Base-by-base conservation (phyloP, 1,140 invertebrate genomes). In the Chelonus insularis region DNA sequence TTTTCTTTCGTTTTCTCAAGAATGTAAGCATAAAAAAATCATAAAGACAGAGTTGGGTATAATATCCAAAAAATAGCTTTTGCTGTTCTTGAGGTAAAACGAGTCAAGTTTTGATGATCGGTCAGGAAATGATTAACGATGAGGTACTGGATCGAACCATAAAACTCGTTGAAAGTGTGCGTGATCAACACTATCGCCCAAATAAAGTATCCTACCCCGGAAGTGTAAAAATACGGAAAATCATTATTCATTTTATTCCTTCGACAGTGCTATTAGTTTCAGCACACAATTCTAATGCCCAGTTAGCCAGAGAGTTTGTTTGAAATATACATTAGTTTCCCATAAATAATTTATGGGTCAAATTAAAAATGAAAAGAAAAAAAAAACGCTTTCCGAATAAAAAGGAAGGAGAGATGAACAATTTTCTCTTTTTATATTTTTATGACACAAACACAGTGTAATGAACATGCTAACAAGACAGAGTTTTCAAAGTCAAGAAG, bases 221-320 rank as follows among this genome's bases (percentile, higher is more conserved):
- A 50, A 51, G 57, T 51, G 57, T 59, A 45, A 45, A 48, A 50
- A n/a, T n/a, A 48, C 29, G 45, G 51, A 32, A 14, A 25, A 12
- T 59, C 45, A 45, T 50, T 59, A 59, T 12, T 50, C 57, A 59
- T 50, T 59, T 29, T 23, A 14, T 14, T 11, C n/a, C 11, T 36
- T 58, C 8, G 25, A 12, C 21, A 25, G 47, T 20, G 9, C 29
- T 6, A 51, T 18, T 20, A 51, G 20, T 39, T 16, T 36, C 50
- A 20, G 23, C 9, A n/a, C 12, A 37, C 2, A 37, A 37, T 37
- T 4, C 12, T 11, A 37, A 9, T 37, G n/a, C 23, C 23, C 21
- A 37, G n/a, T n/a, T n/a, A n/a, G 37, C 41, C 12, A 3, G 25
- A 12, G 36, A 55, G 29, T 14, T 1, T 5, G 43, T 18, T 55